phyloP scores from a whole-genome alignment of 2,888 invertebrate species.

The Incurvaria masculella region DNA sequence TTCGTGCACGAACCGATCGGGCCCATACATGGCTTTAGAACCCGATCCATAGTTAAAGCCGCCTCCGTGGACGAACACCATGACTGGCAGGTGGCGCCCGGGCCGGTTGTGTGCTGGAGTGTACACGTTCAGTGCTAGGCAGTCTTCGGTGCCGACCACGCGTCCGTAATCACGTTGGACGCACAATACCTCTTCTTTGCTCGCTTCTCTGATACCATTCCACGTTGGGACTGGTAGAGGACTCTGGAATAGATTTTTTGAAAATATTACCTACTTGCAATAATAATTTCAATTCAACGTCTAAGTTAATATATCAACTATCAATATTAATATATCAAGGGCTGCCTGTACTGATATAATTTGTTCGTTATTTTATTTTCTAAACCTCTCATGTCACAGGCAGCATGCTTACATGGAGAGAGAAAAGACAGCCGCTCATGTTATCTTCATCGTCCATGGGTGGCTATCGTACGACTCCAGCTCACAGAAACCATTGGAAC shows the following conservation, averaged over 20 bases:
- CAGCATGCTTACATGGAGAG: no score
- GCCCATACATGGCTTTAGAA: constrained; percentile 14
- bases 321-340: no score
- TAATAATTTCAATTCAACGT: no score
- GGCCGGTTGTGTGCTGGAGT: constrained; percentile 20
- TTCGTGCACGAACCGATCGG: constrained; percentile 13
- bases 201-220: not conserved
- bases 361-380: no score
- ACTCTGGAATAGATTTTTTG: not conserved
- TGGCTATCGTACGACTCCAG: no score
- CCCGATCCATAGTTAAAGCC: constrained; percentile 25
- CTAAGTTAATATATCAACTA: no score
- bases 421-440: no score
- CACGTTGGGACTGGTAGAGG: not conserved
- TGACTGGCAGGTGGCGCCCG: constrained; percentile 22
- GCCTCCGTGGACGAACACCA: constrained; percentile 44
- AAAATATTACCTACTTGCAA: no score
- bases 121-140: constrained; percentile 44
- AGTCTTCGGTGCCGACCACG: constrained; percentile 34
- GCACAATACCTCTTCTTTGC: not conserved
- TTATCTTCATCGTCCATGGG: no score
- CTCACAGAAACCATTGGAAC: no score
- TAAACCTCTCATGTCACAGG: no score
- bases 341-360: no score
- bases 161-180: not conserved